Evolutionary conservation across 2,113 vertebrate genomes (phyloP).

Genomic region (Myodes glareolus): DNA sequence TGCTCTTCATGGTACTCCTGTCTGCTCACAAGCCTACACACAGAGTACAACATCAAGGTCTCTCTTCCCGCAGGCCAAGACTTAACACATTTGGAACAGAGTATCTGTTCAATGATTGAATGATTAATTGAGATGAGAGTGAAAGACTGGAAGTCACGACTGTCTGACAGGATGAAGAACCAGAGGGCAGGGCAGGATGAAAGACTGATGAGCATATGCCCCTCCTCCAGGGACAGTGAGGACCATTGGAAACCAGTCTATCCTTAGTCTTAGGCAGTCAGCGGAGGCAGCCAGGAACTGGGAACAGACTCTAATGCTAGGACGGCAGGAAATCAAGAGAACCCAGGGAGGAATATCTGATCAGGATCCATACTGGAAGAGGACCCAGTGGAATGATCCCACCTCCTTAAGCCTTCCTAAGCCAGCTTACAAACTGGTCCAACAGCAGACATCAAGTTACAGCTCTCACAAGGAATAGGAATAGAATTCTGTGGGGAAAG

Average conservation of each 20-base stretch:
- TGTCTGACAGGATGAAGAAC: background rate
- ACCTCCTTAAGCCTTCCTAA: background rate
- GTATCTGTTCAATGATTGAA: background rate
- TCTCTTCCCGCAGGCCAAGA: background rate
- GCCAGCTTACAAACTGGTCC: background rate
- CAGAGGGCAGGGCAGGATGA: background rate
- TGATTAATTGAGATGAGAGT: background rate
- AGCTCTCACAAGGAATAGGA: background rate
- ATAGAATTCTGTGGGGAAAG: background rate
- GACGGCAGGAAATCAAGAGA: background rate
- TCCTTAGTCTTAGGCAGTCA: fast-evolving
- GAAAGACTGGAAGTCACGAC: background rate
- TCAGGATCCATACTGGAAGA: background rate
- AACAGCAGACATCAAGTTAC: background rate
- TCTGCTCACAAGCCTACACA: background rate
- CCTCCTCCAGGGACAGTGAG: background rate
- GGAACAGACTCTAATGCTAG: background rate
- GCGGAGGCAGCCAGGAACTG: background rate
- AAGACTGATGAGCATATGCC: background rate
- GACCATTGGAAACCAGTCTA: background rate
- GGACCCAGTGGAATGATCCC: background rate
- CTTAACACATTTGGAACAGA: background rate
- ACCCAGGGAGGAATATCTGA: background rate
- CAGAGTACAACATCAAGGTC: background rate
- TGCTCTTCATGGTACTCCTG: background rate